Evolutionary conservation across 2,113 vertebrate genomes (phyloP).

Genomic region (Pristiophorus japonicus): DNA sequence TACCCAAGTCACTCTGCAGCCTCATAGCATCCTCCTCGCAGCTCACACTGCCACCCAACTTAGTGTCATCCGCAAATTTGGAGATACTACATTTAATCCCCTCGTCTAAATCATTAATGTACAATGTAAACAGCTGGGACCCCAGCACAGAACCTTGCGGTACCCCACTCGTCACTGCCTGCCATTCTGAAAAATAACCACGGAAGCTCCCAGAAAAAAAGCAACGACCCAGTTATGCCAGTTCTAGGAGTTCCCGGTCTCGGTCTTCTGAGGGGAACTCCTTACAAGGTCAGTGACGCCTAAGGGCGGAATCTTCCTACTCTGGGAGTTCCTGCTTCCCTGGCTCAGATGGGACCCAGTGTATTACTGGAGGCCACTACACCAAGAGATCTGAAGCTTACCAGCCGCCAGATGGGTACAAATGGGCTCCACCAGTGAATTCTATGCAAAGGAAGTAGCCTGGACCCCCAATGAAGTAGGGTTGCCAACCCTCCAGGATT

Average conservation of each 20-base stretch:
- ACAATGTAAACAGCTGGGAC: no score
- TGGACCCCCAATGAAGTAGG: not conserved
- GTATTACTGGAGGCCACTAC: not conserved
- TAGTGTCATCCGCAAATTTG: no score
- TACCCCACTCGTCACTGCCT: no score
- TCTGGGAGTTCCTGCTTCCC: not conserved
- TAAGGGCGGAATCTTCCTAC: not conserved
- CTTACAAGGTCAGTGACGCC: not conserved
- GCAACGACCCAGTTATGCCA: not conserved
- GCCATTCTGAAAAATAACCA: no score
- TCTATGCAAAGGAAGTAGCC: not conserved
- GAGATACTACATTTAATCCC: no score
- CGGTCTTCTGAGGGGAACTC: not conserved
- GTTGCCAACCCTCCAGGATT: not conserved
- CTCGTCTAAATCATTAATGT: no score
- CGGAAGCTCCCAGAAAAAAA: not conserved
- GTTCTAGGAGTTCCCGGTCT: not conserved
- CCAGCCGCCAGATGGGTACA: not conserved
- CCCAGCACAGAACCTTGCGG: no score
- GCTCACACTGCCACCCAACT: no score
- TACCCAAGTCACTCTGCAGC: no score
- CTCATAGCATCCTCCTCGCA: no score
- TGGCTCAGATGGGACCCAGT: not conserved
- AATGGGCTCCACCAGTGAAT: not conserved
- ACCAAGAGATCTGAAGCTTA: not conserved